These are phyloP conservation scores for Heliothis peltigera DNA, from an alignment of 2,888 invertebrate species.

Conservation along the genomic window DNA sequence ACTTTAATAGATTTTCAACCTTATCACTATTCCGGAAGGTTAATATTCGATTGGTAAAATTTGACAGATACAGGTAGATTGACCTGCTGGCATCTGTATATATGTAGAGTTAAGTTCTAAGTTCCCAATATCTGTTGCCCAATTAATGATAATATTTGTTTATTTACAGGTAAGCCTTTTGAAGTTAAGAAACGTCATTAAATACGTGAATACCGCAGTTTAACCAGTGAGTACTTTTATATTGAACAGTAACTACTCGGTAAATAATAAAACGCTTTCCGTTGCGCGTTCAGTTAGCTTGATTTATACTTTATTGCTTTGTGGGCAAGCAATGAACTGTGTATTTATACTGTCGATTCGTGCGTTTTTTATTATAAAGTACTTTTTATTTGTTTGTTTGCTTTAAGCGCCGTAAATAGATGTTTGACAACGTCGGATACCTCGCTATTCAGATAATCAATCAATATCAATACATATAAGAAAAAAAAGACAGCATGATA, in stretches of 20 bases:
- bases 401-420: background rate
- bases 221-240: constrained; percentile 24
- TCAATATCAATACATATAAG: too few species aligned
- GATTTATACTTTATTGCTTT: constrained; percentile 47
- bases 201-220: constrained; percentile 38
- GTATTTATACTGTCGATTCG: constrained; percentile 11
- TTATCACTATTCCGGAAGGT: too few species aligned
- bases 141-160: constrained; percentile 15
- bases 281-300: constrained; percentile 26
- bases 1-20: too few species aligned
- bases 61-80: too few species aligned
- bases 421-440: too few species aligned
- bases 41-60: too few species aligned
- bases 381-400: background rate
- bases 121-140: background rate
- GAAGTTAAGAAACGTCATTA: constrained; percentile 25
- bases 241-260: constrained; percentile 16
- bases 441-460: too few species aligned
- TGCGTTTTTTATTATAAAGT: constrained; percentile 4
- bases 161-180: constrained; percentile 46
- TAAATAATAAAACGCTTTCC: constrained; percentile 46
- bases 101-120: too few species aligned
- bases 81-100: too few species aligned
- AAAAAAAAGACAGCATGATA: too few species aligned
- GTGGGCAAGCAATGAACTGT: constrained; percentile 35